Percentiles rank a stretch among this genome's conserved stretches.
Conservation (phyloP, 2,797 vertebrate genomes). For the Lates japonicus region DNA sequence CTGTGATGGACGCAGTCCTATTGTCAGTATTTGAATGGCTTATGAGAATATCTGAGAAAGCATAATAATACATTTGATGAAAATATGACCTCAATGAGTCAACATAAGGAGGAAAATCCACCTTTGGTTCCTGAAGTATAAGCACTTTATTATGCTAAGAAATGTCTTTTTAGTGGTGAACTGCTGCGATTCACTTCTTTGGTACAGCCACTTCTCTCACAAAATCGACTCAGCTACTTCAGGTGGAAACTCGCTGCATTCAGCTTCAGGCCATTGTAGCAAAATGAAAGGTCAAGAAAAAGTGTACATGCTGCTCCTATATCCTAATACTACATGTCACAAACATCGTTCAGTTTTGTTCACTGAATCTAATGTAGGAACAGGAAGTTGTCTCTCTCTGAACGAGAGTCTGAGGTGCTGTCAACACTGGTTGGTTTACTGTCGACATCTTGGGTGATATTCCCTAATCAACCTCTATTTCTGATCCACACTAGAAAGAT, state of each 20-base stretch:
- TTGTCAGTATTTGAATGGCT: conserved; percentile 57
- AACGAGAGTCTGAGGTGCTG: background rate
- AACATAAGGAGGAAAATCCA: conserved; percentile 20
- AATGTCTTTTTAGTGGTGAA: background rate
- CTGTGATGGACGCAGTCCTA: conserved; percentile 46
- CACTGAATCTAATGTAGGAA: background rate
- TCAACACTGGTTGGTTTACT: background rate
- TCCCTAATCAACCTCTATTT: conserved; percentile 2
- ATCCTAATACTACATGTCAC: background rate
- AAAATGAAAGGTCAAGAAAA: conserved; percentile 31
- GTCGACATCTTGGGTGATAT: conserved; percentile 15
- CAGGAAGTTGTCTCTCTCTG: background rate
- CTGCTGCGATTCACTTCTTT: conserved; percentile 26
- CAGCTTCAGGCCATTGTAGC: conserved; percentile 10
- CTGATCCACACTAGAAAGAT: background rate
- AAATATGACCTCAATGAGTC: conserved; percentile 38
- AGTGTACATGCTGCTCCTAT: background rate
- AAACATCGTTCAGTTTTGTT: background rate
- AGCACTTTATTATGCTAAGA: conserved; percentile 3
- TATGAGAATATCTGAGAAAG: conserved; percentile 49
- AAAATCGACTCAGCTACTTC: conserved; percentile 10
- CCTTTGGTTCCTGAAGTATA: conserved; percentile 11
- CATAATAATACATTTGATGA: conserved; percentile 38
- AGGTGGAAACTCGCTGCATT: conserved; percentile 8
- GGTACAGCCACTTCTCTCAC: background rate